Evolutionary conservation across 1,140 invertebrate species (phyloP).

Genomic region (Diorhabda sublineata): DNA sequence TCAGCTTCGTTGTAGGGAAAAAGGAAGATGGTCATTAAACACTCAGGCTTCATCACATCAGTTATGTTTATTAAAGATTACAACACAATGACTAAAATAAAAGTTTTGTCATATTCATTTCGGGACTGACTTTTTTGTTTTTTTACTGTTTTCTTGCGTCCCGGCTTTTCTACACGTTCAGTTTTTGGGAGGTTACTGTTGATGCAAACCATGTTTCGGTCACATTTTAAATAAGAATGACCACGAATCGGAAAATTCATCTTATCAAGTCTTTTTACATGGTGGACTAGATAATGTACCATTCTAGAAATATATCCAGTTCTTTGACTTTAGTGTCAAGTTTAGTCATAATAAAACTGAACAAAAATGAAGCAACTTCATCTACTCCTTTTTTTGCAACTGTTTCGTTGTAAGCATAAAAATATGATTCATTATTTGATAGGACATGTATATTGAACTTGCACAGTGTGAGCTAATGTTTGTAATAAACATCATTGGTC

Average conservation of each 20-base stretch:
- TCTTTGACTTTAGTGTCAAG: slow-evolving; percentile 21
- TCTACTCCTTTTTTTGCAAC: slow-evolving; percentile 27
- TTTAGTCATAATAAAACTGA: slow-evolving; percentile 26
- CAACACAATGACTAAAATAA: too few relatives aligned
- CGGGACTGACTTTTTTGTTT: too few relatives aligned
- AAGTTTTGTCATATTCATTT: too few relatives aligned
- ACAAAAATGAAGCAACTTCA: slow-evolving; percentile 26
- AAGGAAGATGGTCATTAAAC: too few relatives aligned
- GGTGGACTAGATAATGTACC: slow-evolving; percentile 28
- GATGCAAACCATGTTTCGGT: slow-evolving; percentile 35
- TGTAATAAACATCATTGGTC: slow-evolving; percentile 32
- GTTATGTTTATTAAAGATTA: too few relatives aligned
- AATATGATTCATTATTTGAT: slow-evolving; percentile 9
- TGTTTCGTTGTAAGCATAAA: slow-evolving; percentile 27
- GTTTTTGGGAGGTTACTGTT: slow-evolving; percentile 29
- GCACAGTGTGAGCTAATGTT: slow-evolving; percentile 15
- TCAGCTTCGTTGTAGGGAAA: too few relatives aligned
- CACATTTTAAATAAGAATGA: slow-evolving; percentile 33
- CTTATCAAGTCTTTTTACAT: slow-evolving; percentile 22
- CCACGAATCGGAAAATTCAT: slow-evolving; percentile 28
- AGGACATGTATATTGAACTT: slow-evolving; percentile 30
- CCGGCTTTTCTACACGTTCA: slow-evolving; percentile 26
- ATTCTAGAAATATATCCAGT: slow-evolving; percentile 27
- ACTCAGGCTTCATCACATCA: too few relatives aligned
- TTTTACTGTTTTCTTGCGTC: not conserved